Evolutionary conservation across 2,113 vertebrate genomes (phyloP).

Genomic region (Erpornis zantholeuca): DNA sequence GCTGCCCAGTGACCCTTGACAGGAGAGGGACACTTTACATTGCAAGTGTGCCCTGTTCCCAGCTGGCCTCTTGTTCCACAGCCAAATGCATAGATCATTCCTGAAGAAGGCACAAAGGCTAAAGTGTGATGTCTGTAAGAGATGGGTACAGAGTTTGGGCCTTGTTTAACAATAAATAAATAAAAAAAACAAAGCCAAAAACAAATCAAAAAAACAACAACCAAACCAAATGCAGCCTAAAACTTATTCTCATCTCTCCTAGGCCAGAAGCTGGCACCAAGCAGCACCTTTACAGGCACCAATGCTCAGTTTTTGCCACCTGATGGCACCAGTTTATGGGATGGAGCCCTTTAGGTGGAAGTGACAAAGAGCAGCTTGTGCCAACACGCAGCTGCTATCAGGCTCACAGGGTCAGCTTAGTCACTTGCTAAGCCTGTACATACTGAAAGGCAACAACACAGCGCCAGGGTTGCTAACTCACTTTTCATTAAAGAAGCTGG

Average conservation of each 20-base stretch:
- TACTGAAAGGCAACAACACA: neutral
- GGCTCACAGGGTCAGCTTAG: neutral
- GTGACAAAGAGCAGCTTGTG: neutral
- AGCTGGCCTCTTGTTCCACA: constrained; percentile 91
- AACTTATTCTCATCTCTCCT: neutral
- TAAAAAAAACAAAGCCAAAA: neutral
- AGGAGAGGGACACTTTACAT: constrained; percentile 84
- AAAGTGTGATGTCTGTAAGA: constrained; percentile 89
- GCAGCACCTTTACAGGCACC: neutral
- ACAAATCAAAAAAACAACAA: neutral
- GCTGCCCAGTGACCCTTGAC: constrained; percentile 81
- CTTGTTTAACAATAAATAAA: neutral
- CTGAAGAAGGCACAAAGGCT: constrained; percentile 93
- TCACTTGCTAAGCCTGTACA: neutral
- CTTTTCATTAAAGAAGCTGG: neutral
- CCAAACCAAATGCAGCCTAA: neutral
- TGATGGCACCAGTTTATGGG: constrained; percentile 17
- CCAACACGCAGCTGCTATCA: neutral
- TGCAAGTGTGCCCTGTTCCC: constrained; percentile 83
- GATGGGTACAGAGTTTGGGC: neutral
- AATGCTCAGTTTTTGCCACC: neutral
- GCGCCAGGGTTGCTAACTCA: neutral
- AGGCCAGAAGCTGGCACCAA: neutral
- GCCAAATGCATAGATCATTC: constrained; percentile 93
- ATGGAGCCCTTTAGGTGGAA: neutral